These are phyloP conservation scores for Sitophilus oryzae DNA, from an alignment of 1,140 invertebrate species.

Conservation along the genomic window DNA sequence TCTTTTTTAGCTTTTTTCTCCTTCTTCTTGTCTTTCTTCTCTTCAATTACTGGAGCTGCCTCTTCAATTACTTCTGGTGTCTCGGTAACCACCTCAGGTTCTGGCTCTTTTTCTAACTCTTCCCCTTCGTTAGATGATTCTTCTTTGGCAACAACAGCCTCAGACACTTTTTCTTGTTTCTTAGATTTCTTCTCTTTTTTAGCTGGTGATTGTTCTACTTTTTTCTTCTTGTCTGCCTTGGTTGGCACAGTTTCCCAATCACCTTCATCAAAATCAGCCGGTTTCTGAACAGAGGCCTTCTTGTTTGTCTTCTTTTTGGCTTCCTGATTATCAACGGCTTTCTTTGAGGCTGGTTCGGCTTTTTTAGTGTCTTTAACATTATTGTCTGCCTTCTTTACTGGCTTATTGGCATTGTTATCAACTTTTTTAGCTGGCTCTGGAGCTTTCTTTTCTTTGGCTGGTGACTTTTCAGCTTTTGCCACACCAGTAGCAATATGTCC, in stretches of 20 bases:
- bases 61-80: conserved; percentile 43
- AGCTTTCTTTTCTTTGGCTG: conserved; percentile 49
- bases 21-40: conserved; percentile 48
- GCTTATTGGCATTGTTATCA: conserved; percentile 28
- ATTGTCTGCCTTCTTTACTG: conserved; percentile 30
- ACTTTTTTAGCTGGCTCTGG: conserved; percentile 47
- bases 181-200: conserved; percentile 50
- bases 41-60: conserved; percentile 29
- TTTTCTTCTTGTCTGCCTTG: conserved; percentile 59
- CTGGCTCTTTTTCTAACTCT: conserved; percentile 39
- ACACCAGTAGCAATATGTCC: conserved; percentile 42
- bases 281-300: conserved; percentile 47
- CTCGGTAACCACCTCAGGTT: conserved; percentile 35
- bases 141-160: conserved; percentile 41
- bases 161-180: conserved; percentile 39
- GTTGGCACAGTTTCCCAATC: conserved; percentile 68
- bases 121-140: conserved; percentile 50
- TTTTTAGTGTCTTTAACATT: conserved; percentile 45
- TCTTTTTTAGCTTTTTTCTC: conserved; percentile 41
- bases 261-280: conserved; percentile 66
- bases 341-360: conserved; percentile 37
- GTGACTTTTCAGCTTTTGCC: conserved; percentile 44
- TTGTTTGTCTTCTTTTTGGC: conserved; percentile 53
- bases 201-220: conserved; percentile 50
- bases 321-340: conserved; percentile 47